Conservation (phyloP, 2,888 invertebrate species). For the Caenorhabditis sp. region DNA sequence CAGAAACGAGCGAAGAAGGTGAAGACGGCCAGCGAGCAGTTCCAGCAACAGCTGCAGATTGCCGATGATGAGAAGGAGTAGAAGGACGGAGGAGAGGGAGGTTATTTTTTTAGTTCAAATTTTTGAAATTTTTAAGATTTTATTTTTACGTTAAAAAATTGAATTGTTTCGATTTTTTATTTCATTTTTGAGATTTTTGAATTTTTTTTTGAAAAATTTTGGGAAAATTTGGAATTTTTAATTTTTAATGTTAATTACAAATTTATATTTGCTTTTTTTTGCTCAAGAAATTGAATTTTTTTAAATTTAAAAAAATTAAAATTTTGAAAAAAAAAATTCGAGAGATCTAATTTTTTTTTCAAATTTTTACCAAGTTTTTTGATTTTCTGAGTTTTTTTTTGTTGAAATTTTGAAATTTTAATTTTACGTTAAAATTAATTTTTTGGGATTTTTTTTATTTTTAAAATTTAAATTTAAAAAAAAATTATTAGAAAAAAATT, state of each 20-base stretch:
- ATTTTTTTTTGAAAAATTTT: constrained; percentile 16
- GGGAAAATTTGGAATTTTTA: background rate
- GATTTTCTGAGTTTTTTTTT: background rate
- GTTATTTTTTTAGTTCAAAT: too few relatives aligned
- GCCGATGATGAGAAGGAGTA: constrained; percentile 68
- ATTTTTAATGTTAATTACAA: too few relatives aligned
- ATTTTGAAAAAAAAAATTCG: background rate
- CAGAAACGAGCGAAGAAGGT: constrained; percentile 47
- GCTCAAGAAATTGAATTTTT: background rate
- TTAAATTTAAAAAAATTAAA: background rate
- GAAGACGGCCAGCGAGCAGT: constrained; percentile 65
- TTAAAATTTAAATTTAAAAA: background rate
- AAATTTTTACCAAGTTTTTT: background rate
- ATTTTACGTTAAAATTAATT: too few relatives aligned
- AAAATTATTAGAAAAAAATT: background rate
- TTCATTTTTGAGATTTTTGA: constrained; percentile 8
- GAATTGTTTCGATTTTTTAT: background rate
- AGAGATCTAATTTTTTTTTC: background rate
- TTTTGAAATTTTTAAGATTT: too few relatives aligned
- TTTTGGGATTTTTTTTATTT: too few relatives aligned
- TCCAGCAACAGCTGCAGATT: constrained; percentile 66
- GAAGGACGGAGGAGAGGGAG: too few relatives aligned
- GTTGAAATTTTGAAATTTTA: constrained; percentile 4
- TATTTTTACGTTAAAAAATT: too few relatives aligned
- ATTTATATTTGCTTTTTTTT: too few relatives aligned